Base-by-base conservation (phyloP, 1,140 invertebrate species). In the Atta cephalotes region DNA sequence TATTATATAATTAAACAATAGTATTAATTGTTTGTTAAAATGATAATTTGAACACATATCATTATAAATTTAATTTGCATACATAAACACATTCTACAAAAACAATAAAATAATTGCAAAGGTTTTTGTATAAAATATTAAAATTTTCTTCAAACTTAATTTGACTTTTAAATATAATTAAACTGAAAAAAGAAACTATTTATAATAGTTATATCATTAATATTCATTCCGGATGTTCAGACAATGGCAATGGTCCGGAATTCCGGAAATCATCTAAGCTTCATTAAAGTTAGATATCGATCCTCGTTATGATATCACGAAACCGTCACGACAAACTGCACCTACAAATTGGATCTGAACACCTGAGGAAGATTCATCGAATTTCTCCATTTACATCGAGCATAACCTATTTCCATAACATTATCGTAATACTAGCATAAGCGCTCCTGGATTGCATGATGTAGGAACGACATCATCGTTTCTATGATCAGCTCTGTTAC, bases 191-290 rank as follows among this genome's bases (percentile, higher is more conserved):
- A 25, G 0, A 0, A n/a, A n/a, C n/a, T n/a, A n/a, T 60, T 39
- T 21, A 39, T 12, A 56, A 60, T 0, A 3, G 12, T 3, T 35
- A 62, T 65, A 70, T 90, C 88, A 88, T 91, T 92, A 91, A 90
- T 90, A 91, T 91, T 92, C 87, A 92, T 92, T 92, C 65, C 81
- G 80, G 86, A 91, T 92, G 89, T 91, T 92, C 90, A 89, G 89
- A 87, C 88, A 90, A 91, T 86, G 90, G 74, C 87, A 86, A 87
- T 84, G 81, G 76, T 76, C 70, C 68, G 77, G 31, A 21, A 58
- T 35, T 72, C 39, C 77, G 71, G 65, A 81, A 88, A 77, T 88
- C 72, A 63, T 84, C 85, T 81, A 78, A 86, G 63, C 62, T 62
- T 71, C 68, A 84, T 85, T 60, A 68, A 16, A 31, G 60, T 71